Base-by-base conservation (phyloP, 2,888 invertebrate genomes). In the Blastobasis lacticolella region DNA sequence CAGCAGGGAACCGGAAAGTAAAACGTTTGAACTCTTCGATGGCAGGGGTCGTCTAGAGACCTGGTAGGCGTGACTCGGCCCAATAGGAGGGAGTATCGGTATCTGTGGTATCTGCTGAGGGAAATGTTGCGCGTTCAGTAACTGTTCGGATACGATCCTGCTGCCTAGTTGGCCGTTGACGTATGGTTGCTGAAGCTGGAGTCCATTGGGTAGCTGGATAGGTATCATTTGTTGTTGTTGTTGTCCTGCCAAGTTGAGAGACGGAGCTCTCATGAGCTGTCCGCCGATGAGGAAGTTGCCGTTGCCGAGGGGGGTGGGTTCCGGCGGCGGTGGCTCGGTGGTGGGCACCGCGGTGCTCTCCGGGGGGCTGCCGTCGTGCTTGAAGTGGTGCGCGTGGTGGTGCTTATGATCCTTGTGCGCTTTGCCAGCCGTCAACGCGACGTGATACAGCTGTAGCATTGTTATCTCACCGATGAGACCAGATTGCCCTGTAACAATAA, bases 371-470 rank as follows among this genome's bases (percentile, higher is more conserved):
- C 94, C 94, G 57, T 94, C 92, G 69, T 94, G 94, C 64, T 92
- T 93, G 68, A 92, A 94, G 65, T 93, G 93, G 71, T 95, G 94
- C 0, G 91, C 95, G 77, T 95, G 95, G 71, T 95, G 95, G 69
- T 95, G 95, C 69, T 95, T 95, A 78, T 95, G 95, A 68, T 95
- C 94, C 59, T 92, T 93, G 80, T 95, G 95, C 0, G 95, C 95
- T 76, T 95, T 95, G 0, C 95, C 95, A 3, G 95, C 95, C 4
- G 94, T 94, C 54, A 95, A 71, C 0, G 95, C 95, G 0, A 95
- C 94, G 54, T 91, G 91, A 80, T 95, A 95, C 10, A 95, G 75
- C 72, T 95, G 94, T 0, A 95, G 76, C 90, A 95, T 91, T 2
- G 95, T 95, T 53, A 95, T 73, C 81, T 95, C 95, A 4, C 94